These are phyloP conservation scores for Parauchenoglanis ngamensis DNA, from an alignment of 2,797 vertebrate species.

Conservation along the genomic window DNA sequence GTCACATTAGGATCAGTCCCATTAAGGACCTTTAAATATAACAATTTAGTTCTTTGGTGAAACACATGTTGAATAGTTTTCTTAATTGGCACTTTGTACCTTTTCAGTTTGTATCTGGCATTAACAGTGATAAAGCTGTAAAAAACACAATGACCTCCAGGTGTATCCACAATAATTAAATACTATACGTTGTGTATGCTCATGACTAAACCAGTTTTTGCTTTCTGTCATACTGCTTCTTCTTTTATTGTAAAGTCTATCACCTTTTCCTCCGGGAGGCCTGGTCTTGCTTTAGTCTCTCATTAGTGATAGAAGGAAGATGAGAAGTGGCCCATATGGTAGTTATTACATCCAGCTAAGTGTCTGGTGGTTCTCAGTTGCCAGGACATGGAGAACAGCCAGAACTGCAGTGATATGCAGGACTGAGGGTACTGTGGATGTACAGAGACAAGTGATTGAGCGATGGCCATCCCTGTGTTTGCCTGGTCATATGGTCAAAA, in stretches of 20 bases:
- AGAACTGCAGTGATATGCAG: slow-evolving; percentile 2
- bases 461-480: background rate
- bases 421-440: background rate
- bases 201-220: background rate
- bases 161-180: background rate
- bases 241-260: background rate
- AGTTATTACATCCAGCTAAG: slow-evolving; percentile 31
- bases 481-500: background rate
- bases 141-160: background rate
- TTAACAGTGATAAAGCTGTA: background rate
- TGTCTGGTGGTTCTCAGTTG: slow-evolving; percentile 21
- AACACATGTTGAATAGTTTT: background rate
- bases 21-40: background rate
- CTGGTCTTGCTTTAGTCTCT: background rate
- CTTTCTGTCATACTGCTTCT: background rate
- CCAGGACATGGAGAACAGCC: slow-evolving; percentile 36
- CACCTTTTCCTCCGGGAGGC: background rate
- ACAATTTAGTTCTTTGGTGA: background rate
- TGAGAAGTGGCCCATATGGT: background rate
- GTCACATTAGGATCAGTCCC: background rate
- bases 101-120: background rate
- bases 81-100: background rate
- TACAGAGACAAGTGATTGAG: background rate
- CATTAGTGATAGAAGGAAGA: background rate
- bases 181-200: background rate